Evolutionary conservation across 2,113 vertebrate species (phyloP).

Genomic region (Hemiscyllium ocellatum): DNA sequence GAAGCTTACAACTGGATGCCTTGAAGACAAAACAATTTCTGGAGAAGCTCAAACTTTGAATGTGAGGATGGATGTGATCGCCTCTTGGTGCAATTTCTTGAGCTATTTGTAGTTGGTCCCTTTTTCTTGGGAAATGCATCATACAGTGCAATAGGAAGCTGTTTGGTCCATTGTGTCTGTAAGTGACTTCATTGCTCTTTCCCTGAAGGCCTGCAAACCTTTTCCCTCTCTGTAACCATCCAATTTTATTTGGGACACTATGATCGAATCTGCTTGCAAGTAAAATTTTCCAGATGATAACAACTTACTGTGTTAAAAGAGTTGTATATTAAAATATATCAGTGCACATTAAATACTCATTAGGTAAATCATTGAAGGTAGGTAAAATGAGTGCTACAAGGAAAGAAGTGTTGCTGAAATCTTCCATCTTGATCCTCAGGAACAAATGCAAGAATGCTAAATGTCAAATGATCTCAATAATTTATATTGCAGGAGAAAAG

Average conservation of each 20-base stretch:
- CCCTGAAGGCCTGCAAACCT: too few species aligned
- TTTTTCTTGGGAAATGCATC: not conserved
- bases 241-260: too few species aligned
- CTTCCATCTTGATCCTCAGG: not conserved
- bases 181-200: not conserved
- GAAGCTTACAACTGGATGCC: not conserved
- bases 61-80: not conserved
- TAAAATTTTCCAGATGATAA: too few species aligned
- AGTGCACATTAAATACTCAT: not conserved
- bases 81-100: not conserved
- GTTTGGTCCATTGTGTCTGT: not conserved
- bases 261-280: too few species aligned
- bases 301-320: not conserved
- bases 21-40: not conserved
- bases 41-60: not conserved
- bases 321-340: not conserved
- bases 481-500: not conserved
- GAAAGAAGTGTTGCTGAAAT: not conserved
- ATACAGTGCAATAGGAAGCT: not conserved
- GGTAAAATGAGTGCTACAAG: not conserved
- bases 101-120: not conserved
- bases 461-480: not conserved
- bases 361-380: not conserved
- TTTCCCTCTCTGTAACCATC: not conserved
- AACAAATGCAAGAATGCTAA: not conserved